Conservation (phyloP, 2,888 invertebrate genomes). For the Trypoxylon attenuatum region DNA sequence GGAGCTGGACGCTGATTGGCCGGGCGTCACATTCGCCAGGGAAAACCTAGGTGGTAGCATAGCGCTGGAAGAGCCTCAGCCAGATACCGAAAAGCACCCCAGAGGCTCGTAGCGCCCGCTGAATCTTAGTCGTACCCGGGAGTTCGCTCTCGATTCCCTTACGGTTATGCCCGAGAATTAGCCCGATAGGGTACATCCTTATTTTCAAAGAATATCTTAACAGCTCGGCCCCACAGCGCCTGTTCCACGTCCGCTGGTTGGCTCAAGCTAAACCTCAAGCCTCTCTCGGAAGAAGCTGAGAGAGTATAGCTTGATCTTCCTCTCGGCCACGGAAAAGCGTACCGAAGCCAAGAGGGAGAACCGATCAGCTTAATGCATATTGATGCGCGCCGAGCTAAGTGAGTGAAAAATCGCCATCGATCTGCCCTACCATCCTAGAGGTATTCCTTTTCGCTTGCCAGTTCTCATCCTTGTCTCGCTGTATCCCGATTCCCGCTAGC, state of each 20-base stretch:
- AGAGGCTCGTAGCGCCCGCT: slow-evolving; percentile 64
- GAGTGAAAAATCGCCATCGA: slow-evolving; percentile 75
- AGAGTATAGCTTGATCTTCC: no score
- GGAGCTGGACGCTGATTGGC: slow-evolving; percentile 54
- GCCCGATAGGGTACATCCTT: slow-evolving; percentile 67
- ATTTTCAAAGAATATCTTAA: slow-evolving; percentile 71
- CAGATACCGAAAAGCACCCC: slow-evolving; percentile 70
- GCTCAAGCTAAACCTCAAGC: no score
- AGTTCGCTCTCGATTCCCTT: slow-evolving; percentile 66
- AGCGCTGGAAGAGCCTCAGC: slow-evolving; percentile 47
- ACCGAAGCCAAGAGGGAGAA: slow-evolving; percentile 68
- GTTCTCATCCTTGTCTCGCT: slow-evolving; percentile 26
- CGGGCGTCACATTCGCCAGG: slow-evolving; percentile 12
- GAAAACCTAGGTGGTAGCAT: slow-evolving; percentile 47
- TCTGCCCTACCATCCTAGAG: slow-evolving; percentile 60
- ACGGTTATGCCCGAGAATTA: slow-evolving; percentile 73
- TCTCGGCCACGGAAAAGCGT: slow-evolving; percentile 39
- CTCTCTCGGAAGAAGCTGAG: no score
- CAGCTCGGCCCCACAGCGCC: slow-evolving; percentile 53
- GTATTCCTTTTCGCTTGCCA: slow-evolving; percentile 45
- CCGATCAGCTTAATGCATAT: slow-evolving; percentile 75
- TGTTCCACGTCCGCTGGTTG: slow-evolving; percentile 42
- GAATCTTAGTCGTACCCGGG: slow-evolving; percentile 67
- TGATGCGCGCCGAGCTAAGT: slow-evolving; percentile 73
- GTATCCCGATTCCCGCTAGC: neutral